A percentile compares a stretch with the other conserved stretches of the same genome.
phyloP scores from a whole-genome alignment of 2,113 vertebrate species.

The Corvus hawaiiensis region DNA sequence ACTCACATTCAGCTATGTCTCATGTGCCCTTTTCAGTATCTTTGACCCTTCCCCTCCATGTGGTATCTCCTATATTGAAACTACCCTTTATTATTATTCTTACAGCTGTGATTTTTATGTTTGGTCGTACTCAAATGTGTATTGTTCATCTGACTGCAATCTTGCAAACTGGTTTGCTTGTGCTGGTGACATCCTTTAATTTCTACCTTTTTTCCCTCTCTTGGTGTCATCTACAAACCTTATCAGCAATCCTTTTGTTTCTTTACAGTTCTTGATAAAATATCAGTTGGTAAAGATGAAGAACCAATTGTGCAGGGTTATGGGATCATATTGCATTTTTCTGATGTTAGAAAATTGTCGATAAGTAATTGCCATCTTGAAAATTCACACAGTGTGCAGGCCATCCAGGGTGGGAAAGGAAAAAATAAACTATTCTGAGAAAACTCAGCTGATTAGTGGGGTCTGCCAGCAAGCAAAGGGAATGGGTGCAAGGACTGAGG shows the following conservation, averaged over 20 bases:
- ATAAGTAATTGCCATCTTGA: background rate
- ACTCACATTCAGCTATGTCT: background rate
- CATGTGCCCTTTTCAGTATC: background rate
- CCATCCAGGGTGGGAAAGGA: background rate
- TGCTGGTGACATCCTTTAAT: background rate
- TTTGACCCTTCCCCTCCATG: background rate
- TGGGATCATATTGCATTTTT: background rate
- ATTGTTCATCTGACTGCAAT: background rate
- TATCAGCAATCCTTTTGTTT: background rate
- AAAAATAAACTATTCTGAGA: background rate
- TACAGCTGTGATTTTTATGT: background rate
- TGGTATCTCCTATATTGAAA: background rate
- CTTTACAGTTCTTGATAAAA: background rate
- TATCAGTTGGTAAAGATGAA: background rate
- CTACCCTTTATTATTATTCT: background rate
- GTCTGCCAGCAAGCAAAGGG: background rate
- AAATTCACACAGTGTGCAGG: fast-evolving
- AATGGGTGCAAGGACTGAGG: background rate
- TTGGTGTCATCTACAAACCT: background rate
- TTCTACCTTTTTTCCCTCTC: background rate
- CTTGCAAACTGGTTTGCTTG: background rate
- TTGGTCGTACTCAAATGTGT: fast-evolving
- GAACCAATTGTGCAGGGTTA: background rate
- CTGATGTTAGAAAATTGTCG: background rate
- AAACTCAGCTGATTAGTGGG: background rate